Evolutionary conservation across 37 sponge, comb jelly and placozoan species (phyloP).

Genomic region (Cladorhizidae sp.): DNA sequence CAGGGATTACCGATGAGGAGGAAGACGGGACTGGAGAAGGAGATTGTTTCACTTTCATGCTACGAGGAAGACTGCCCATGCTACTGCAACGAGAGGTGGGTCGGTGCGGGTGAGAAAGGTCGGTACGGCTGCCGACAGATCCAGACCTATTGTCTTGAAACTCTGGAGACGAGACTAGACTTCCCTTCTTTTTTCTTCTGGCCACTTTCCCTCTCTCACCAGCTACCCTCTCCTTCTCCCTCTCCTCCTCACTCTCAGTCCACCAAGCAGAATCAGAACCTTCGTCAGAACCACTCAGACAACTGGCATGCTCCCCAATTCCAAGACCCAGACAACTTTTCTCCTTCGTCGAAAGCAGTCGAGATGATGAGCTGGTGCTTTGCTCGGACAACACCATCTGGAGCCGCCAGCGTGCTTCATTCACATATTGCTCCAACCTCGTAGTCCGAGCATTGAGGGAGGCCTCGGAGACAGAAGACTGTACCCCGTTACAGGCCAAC

Average conservation of each 20-base stretch:
- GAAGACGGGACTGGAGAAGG: too few relatives aligned
- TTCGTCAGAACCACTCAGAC: background rate
- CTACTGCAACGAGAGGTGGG: too few relatives aligned
- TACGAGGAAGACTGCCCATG: too few relatives aligned
- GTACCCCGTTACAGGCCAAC: slow-evolving; percentile 15
- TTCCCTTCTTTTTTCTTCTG: background rate
- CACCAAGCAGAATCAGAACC: background rate
- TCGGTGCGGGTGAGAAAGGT: too few relatives aligned
- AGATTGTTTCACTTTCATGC: too few relatives aligned
- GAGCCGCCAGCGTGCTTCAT: slow-evolving; percentile 91
- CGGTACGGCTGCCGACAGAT: background rate
- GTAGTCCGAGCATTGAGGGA: slow-evolving; percentile 66
- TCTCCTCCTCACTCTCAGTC: background rate
- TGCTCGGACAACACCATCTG: slow-evolving; percentile 75
- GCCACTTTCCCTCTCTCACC: background rate
- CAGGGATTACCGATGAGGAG: too few relatives aligned
- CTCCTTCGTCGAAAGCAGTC: background rate
- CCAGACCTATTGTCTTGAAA: background rate
- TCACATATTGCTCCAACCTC: slow-evolving; percentile 77
- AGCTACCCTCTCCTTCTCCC: background rate
- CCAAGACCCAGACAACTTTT: background rate
- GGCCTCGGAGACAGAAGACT: slow-evolving; percentile 45
- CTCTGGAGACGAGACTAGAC: background rate
- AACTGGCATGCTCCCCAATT: background rate
- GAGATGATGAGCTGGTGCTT: background rate